These are phyloP conservation scores for Aphidius gifuensis DNA, from an alignment of 1,140 invertebrate species.

Conservation along the genomic window DNA sequence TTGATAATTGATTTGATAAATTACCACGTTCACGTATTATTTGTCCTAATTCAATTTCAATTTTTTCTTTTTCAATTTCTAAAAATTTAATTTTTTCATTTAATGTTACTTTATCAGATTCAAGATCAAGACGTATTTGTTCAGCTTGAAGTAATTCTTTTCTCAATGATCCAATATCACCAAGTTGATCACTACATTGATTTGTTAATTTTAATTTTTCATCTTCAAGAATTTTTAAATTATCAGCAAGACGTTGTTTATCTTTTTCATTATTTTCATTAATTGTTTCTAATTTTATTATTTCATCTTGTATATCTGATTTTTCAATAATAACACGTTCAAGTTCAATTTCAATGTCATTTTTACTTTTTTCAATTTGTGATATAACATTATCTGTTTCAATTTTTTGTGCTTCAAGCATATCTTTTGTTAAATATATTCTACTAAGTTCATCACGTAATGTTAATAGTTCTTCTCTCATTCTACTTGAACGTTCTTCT, in stretches of 20 bases:
- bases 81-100: constrained; percentile 79
- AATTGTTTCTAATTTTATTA: constrained; percentile 68
- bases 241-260: constrained; percentile 68
- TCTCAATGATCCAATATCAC: constrained; percentile 69
- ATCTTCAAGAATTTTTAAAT: constrained; percentile 67
- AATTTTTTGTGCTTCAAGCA: constrained; percentile 76
- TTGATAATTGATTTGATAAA: constrained; percentile 72
- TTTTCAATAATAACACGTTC: constrained; percentile 69
- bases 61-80: constrained; percentile 79
- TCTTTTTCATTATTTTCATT: constrained; percentile 67
- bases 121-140: constrained; percentile 72
- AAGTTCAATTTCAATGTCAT: constrained; percentile 72
- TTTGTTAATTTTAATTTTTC: constrained; percentile 65
- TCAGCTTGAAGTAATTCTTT: constrained; percentile 76
- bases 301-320: constrained; percentile 69
- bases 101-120: constrained; percentile 73
- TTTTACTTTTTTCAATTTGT: constrained; percentile 74
- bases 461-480: constrained; percentile 72
- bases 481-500: constrained; percentile 72
- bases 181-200: constrained; percentile 70
- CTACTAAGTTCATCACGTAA: constrained; percentile 74
- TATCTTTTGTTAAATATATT: constrained; percentile 66
- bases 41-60: constrained; percentile 66
- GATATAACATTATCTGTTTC: constrained; percentile 70
- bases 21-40: constrained; percentile 69